Base-by-base conservation (phyloP, 1,140 invertebrate species). In the Sycobia sp. region DNA sequence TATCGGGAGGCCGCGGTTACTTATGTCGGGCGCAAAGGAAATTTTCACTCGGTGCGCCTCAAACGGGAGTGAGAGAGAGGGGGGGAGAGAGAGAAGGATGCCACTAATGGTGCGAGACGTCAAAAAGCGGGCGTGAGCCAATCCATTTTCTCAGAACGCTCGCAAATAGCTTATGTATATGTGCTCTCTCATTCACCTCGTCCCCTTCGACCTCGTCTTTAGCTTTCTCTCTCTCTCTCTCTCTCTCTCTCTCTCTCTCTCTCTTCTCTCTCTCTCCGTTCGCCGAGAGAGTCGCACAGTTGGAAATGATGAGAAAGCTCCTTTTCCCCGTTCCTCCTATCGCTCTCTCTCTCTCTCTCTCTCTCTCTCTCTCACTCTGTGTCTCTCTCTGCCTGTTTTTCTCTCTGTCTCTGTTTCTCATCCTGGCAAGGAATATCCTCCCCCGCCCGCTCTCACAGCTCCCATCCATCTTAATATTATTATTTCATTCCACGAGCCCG, bases 391-490 rank as follows among this genome's bases (percentile, higher is more conserved):
- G n/a, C n/a, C n/a, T n/a, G n/a, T n/a, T n/a, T n/a, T n/a, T 29
- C 39, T 47, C 46, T 18, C 27, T 49, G 23, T 49, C 51, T 39
- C 23, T n/a, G 2, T 44, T 32, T 34, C 44, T 10, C n/a, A n/a
- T 25, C 3, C 36, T n/a, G n/a, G n/a, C 27, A n/a, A 13, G 47
- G n/a, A 18, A 22, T 14, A 41, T 49, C 51, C 63, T 47, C 66
- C 55, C 58, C 41, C 29, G 58, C 10, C 27, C 43, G 38, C 58
- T 43, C 46, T 43, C 14, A 38, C 62, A 61, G 64, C 25, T 23
- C 65, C 68, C 67, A 74, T 76, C 72, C 74, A 75, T 76, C 74
- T 76, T 76, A 76, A 76, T 76, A 75, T 76, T 76, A 76, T 76
- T 76, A 76, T 76, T 76, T 73, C 73, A 76, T 76, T 76, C 72